Evolutionary conservation across 2,888 invertebrate genomes (phyloP), one percentile per base, ranked within the genome.

Genomic region (Agonopterix subpropinquella): DNA sequence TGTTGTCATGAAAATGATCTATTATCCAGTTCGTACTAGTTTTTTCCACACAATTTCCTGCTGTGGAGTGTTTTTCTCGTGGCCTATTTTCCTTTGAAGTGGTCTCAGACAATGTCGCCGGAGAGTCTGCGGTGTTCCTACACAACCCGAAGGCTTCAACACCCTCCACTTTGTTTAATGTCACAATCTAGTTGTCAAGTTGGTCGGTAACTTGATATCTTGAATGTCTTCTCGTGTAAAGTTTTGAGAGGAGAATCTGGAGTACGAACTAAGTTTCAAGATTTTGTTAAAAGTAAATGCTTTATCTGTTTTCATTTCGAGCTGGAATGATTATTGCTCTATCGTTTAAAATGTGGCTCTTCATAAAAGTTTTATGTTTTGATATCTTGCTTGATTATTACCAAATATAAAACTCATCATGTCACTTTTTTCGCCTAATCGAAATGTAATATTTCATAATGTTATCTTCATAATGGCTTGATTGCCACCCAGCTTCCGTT

Each of bases 1-100:
- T 39, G 10, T 39, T 13, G 11, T 9, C 28, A 28, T 28, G 28
- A 28, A 28, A 28, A 28, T 7, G 28, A 28, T 28, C 28, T 28
- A 28, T 45, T 18, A 44, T 48, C 48, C 28, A 28, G 28, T 59
- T 64, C 63, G 58, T 57, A 53, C 53, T 48, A 59, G 57, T 54
- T 65, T 67, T 54, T 73, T 67, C 72, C 66, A 63, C 64, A 65
- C 71, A 71, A 80, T 80, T 81, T 77, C 73, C 72, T 67, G 62
- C 62, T 56, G 58, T 54, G 57, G 67, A 67, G 59, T 67, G 64
- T 68, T 65, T 70, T 70, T 68, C 64, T 70, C 65, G 61, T 57
- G 56, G 64, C 81, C 82, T 77, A 84, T 80, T 79, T 85, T 73
- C 71, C 65, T 70, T 70, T 76, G 67, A 66, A 70, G 73, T 63